These are phyloP conservation scores for Leptoclinus maculatus DNA, from an alignment of 2,797 vertebrate genomes.

Conservation along the genomic window DNA sequence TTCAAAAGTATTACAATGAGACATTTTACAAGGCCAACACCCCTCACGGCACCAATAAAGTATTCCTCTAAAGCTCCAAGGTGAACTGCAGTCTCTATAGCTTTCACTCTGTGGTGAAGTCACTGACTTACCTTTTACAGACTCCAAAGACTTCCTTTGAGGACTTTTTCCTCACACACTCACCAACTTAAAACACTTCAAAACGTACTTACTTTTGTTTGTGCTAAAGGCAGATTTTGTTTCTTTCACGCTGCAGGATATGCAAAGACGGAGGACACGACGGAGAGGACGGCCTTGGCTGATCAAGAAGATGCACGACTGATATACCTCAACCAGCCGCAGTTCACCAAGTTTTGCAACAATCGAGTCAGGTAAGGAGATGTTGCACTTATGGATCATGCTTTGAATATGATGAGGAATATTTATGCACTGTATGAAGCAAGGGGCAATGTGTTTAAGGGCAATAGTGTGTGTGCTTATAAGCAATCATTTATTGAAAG, in stretches of 20 bases:
- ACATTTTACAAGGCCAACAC: not conserved
- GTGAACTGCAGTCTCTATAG: not conserved
- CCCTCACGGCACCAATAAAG: not conserved
- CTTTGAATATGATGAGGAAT: not conserved
- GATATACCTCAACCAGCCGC: constrained; percentile 96
- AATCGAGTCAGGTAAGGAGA: constrained; percentile 94
- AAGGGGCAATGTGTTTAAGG: not conserved
- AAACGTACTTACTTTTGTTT: constrained; percentile 26
- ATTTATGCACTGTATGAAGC: not conserved
- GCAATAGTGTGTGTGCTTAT: not conserved
- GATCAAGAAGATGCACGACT: constrained; percentile 95
- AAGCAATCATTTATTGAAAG: not conserved
- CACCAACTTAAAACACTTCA: constrained; percentile 11
- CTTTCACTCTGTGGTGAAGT: constrained; percentile 7
- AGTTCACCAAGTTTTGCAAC: constrained; percentile 96
- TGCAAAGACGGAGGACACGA: constrained; percentile 95
- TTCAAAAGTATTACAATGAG: not conserved
- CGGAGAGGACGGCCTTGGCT: constrained; percentile 94
- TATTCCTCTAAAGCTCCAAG: constrained; percentile 1
- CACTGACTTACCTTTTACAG: constrained; percentile 9
- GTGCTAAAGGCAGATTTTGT: constrained; percentile 21
- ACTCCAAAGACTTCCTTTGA: constrained; percentile 24
- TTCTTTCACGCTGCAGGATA: constrained; percentile 86
- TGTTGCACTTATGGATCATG: not conserved
- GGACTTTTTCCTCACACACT: not conserved